A percentile compares a stretch with the other conserved stretches of the same genome.
Conservation (phyloP, 2,113 vertebrate species). For the Acrocephalus kingi region DNA sequence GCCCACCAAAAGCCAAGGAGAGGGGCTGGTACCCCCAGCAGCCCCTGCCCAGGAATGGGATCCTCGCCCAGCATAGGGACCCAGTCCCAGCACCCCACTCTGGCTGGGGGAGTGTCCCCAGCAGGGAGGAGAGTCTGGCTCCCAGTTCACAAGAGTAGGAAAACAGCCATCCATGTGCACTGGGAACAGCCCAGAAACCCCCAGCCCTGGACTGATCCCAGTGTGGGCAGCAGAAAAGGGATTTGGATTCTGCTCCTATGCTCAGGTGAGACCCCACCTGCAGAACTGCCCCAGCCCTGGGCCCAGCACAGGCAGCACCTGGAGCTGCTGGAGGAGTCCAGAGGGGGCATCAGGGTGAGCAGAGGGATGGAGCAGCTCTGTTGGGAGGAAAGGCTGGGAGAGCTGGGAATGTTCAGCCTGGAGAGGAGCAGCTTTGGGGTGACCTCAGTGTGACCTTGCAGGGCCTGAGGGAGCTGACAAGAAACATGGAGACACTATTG, state of each 20-base stretch:
- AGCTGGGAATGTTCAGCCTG: background rate
- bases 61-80: fast-evolving
- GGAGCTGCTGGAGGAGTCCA: background rate
- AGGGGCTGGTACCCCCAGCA: background rate
- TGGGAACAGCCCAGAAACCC: background rate
- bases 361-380: background rate
- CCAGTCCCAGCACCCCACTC: fast-evolving
- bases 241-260: background rate
- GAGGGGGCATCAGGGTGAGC: background rate
- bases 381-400: background rate
- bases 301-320: background rate
- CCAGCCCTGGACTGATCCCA: background rate
- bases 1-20: background rate
- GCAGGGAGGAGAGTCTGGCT: background rate
- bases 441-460: fast-evolving
- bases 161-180: background rate
- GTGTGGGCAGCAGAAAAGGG: fast-evolving
- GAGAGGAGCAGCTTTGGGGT: background rate
- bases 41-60: background rate
- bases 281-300: background rate
- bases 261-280: background rate
- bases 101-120: background rate
- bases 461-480: background rate
- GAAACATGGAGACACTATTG: too few relatives aligned
- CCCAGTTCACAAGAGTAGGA: background rate